A percentile compares a stretch with the other conserved stretches of the same genome.
These are phyloP conservation scores for Anguilla japonica DNA, from an alignment of 2,113 vertebrate genomes.

Conservation along the genomic window DNA sequence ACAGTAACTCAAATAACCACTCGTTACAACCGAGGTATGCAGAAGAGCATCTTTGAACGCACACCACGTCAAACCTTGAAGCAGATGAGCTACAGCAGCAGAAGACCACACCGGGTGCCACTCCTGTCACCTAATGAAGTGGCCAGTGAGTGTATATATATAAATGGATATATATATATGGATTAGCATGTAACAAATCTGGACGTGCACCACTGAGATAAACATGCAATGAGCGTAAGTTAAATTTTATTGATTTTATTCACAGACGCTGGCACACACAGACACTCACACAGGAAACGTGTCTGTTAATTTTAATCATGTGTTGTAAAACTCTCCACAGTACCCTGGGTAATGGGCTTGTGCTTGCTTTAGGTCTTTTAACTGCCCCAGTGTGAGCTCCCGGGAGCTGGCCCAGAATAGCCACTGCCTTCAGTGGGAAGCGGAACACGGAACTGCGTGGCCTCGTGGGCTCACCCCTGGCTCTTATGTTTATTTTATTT, in stretches of 20 bases:
- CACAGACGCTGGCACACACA: not conserved
- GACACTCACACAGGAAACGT: not conserved
- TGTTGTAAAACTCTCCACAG: not conserved
- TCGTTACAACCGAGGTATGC: too few species aligned
- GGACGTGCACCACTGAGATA: not conserved
- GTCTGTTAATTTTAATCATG: not conserved
- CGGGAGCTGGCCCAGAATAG: not conserved
- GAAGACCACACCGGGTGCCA: too few species aligned
- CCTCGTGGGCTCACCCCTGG: not conserved
- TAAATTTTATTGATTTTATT: not conserved
- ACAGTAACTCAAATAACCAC: too few species aligned
- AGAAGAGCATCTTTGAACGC: too few species aligned
- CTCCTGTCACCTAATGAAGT: too few species aligned
- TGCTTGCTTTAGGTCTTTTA: slow-evolving; percentile 22
- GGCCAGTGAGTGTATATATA: too few species aligned
- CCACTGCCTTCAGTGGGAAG: not conserved
- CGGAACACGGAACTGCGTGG: slow-evolving; percentile 3
- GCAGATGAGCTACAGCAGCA: too few species aligned
- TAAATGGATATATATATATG: not conserved
- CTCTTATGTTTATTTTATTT: not conserved
- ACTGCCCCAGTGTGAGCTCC: slow-evolving; percentile 5
- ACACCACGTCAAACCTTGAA: too few species aligned
- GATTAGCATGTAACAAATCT: not conserved
- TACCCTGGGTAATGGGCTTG: not conserved
- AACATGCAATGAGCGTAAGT: not conserved